Percentiles rank a stretch among this genome's conserved stretches.
These are phyloP conservation scores for Horisme vitalbata DNA, from an alignment of 2,888 invertebrate genomes.

Conservation along the genomic window DNA sequence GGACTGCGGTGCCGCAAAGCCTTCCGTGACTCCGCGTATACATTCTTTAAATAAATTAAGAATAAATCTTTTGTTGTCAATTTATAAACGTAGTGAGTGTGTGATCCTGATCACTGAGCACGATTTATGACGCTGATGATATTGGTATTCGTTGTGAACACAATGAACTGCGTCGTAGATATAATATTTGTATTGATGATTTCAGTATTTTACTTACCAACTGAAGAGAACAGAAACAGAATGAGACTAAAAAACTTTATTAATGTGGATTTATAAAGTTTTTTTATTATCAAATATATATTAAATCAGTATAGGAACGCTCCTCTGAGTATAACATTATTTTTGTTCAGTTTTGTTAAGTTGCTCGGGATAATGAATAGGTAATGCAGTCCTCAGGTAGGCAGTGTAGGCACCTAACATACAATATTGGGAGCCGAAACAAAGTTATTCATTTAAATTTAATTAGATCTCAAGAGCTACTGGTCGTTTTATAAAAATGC, in stretches of 20 bases:
- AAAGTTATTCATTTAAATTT: slow-evolving; percentile 37
- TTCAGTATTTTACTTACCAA: too few relatives aligned
- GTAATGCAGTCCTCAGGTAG: slow-evolving; percentile 43
- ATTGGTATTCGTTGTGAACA: slow-evolving; percentile 7
- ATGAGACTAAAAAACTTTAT: too few relatives aligned
- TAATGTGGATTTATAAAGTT: too few relatives aligned
- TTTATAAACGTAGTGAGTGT: slow-evolving; percentile 10
- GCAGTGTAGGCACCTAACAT: too few relatives aligned
- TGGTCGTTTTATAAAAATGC: slow-evolving; percentile 42
- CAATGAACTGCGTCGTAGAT: slow-evolving; percentile 9
- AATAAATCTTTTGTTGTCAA: slow-evolving; percentile 23
- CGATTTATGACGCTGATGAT: slow-evolving; percentile 10
- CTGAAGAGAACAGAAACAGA: neutral
- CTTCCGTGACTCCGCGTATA: slow-evolving; percentile 61
- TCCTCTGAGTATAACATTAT: slow-evolving; percentile 38
- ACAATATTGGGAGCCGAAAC: slow-evolving; percentile 35
- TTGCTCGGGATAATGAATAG: slow-evolving; percentile 42
- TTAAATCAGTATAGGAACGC: too few relatives aligned
- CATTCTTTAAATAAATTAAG: slow-evolving; percentile 33
- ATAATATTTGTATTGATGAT: slow-evolving; percentile 17
- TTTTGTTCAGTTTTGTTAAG: slow-evolving; percentile 49
- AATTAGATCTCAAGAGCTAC: slow-evolving; percentile 40
- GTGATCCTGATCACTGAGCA: slow-evolving; percentile 6
- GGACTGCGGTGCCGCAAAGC: slow-evolving; percentile 53
- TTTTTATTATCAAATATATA: too few relatives aligned